These are phyloP conservation scores for Hylaeus anthracinus DNA, from an alignment of 1,140 invertebrate species.

Conservation along the genomic window DNA sequence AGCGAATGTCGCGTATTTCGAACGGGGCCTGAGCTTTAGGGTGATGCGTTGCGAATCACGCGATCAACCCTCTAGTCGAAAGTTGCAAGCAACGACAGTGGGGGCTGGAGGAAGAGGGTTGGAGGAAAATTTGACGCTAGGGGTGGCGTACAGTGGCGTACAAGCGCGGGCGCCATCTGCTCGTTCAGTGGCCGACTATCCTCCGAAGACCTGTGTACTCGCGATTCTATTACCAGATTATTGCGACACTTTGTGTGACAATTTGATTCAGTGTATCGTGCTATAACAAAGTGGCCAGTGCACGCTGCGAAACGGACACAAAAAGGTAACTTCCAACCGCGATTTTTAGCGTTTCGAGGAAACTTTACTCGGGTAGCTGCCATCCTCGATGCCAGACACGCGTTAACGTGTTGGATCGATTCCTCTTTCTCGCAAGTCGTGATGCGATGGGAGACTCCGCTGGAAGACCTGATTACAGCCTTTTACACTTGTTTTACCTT, in stretches of 20 bases:
- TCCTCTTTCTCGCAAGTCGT: slow-evolving; percentile 65
- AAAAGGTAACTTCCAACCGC: slow-evolving; percentile 61
- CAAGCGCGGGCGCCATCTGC: slow-evolving; percentile 68
- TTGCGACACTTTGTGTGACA: slow-evolving; percentile 60
- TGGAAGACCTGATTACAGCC: slow-evolving; percentile 11
- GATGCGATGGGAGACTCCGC: slow-evolving; percentile 19
- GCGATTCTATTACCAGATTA: slow-evolving; percentile 66
- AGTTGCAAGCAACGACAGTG: background rate
- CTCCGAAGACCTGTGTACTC: slow-evolving; percentile 62
- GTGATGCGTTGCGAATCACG: slow-evolving; percentile 21
- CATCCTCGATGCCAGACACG: slow-evolving; percentile 61
- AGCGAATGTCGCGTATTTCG: slow-evolving; percentile 3
- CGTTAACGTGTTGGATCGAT: slow-evolving; percentile 75
- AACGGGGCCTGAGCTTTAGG: slow-evolving; percentile 19
- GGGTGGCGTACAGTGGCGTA: slow-evolving; percentile 47
- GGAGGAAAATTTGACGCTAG: slow-evolving; percentile 45
- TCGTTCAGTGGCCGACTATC: slow-evolving; percentile 68
- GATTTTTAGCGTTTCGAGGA: background rate
- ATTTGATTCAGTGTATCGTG: slow-evolving; percentile 61
- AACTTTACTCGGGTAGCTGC: slow-evolving; percentile 39
- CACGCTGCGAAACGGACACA: slow-evolving; percentile 61
- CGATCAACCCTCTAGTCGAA: slow-evolving; percentile 33
- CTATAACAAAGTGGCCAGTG: slow-evolving; percentile 66
- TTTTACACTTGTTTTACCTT: background rate
- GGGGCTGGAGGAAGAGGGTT: slow-evolving; percentile 14